Base-by-base conservation (phyloP, 2,888 invertebrate species). In the Drosophila aldrichi region DNA sequence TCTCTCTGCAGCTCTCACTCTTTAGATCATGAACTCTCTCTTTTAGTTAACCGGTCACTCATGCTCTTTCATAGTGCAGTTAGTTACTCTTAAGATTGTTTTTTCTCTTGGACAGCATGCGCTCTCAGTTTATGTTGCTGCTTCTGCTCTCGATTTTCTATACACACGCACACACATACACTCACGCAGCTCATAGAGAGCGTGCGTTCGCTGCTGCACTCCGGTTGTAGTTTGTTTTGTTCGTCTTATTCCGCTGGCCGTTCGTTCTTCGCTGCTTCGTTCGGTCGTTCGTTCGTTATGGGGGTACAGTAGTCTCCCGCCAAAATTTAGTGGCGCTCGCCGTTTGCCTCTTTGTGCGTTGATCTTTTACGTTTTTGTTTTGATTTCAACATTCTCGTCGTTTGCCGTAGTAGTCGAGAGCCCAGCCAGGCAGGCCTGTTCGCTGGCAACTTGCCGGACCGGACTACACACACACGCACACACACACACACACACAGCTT, bases 321-420 rank as follows among this genome's bases (percentile, higher is more conserved):
- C 87, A 88, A 88, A 88, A 88, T 79, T 88, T 79, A 89, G 82
- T 84, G 80, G 76, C 71, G 82, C 85, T 43, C 87, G 73, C 82
- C 82, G 75, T 69, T 74, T 56, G 68, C 62, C 73, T 77, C 70
- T 77, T 82, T 85, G 89, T 85, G 89, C 86, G 81, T 89, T 86
- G 90, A 86, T 89, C 86, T 86, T 86, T 86, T 86, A 87, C 86
- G 90, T 89, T 88, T 88, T 88, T 88, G 87, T 88, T 88, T 88
- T 88, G 87, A 90, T 88, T 90, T 90, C 76, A 86, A 83, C 81
- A 88, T 88, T 88, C 87, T 87, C 76, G 57, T 73, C 72, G 72
- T 69, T 72, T 60, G 73, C 71, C 78, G 85, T 80, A 74, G 74
- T 63, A 77, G 65, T 51, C 9, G 38, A 38, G 38, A 38, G 58